These are phyloP conservation scores for Drosophila ohnishii DNA, from an alignment of 1,140 invertebrate species.

Conservation along the genomic window DNA sequence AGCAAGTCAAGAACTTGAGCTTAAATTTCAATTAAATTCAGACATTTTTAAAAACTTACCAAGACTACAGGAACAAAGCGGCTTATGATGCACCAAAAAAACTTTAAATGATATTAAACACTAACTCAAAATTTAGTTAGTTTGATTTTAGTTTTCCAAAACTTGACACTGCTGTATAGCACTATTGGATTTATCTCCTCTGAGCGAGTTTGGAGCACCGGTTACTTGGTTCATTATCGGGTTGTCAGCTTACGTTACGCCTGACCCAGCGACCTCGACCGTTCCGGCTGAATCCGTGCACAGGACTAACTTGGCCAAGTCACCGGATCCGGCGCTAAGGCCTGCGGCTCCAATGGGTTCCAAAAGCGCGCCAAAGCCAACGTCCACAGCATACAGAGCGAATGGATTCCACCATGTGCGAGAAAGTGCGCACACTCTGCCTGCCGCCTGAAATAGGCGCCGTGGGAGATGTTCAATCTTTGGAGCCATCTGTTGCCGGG, in stretches of 20 bases:
- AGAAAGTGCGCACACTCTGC: constrained; percentile 19
- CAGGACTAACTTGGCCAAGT: constrained; percentile 38
- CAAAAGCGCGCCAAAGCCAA: constrained; percentile 29
- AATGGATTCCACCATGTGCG: constrained; percentile 34
- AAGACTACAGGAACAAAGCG: background rate
- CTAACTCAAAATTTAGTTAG: background rate
- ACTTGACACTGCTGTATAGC: constrained; percentile 4
- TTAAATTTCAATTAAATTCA: too few relatives aligned
- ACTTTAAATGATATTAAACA: background rate
- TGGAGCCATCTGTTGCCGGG: constrained; percentile 28
- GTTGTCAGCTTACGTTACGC: constrained; percentile 7
- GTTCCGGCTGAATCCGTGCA: constrained; percentile 30
- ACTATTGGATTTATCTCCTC: constrained; percentile 1
- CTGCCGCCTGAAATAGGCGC: background rate
- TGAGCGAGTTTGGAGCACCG: background rate
- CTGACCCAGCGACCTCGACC: constrained; percentile 25
- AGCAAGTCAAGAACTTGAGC: background rate
- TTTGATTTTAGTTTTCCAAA: background rate
- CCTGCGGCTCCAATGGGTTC: constrained; percentile 10
- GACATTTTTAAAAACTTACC: constrained; percentile 14
- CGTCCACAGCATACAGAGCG: background rate
- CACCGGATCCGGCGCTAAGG: constrained; percentile 21
- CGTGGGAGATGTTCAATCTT: background rate
- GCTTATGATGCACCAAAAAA: too few relatives aligned
- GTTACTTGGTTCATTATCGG: background rate